These are phyloP conservation scores for Crotalus helleri DNA, from an alignment of 2,113 vertebrate species.

Conservation along the genomic window DNA sequence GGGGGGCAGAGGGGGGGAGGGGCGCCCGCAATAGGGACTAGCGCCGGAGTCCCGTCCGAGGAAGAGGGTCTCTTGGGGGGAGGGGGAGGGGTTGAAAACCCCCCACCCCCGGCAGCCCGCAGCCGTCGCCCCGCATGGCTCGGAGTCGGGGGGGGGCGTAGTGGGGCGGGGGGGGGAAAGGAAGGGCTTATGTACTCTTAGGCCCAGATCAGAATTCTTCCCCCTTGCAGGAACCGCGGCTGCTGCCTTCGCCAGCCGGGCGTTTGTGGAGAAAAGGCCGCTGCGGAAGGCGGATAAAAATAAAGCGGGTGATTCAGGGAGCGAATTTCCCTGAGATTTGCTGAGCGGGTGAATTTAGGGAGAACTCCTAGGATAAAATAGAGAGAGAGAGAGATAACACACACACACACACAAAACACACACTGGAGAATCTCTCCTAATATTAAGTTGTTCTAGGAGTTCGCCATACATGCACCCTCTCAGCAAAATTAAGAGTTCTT, in stretches of 20 bases:
- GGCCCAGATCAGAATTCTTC: no score
- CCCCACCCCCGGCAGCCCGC: neutral
- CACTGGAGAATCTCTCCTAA: no score
- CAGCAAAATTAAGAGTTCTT: neutral
- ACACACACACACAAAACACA: no score
- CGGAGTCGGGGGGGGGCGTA: neutral
- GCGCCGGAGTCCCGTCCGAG: neutral
- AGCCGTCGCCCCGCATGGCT: neutral
- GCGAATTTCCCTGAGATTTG: neutral
- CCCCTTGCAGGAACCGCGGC: no score
- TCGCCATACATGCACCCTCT: neutral
- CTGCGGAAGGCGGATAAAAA: neutral
- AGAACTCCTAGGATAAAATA: neutral
- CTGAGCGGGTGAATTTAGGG: neutral
- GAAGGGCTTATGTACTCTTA: neutral
- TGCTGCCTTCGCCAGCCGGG: neutral
- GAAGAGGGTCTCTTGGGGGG: neutral
- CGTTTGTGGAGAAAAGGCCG: neutral
- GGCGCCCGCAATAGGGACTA: neutral
- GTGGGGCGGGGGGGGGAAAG: neutral
- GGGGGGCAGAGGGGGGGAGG: conserved; percentile 31
- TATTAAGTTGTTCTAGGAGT: neutral
- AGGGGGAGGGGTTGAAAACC: neutral
- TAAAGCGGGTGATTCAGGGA: no score
- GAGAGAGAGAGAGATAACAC: no score